phyloP scores from a whole-genome alignment of 2,113 vertebrate species.

The Ahaetulla prasina region DNA sequence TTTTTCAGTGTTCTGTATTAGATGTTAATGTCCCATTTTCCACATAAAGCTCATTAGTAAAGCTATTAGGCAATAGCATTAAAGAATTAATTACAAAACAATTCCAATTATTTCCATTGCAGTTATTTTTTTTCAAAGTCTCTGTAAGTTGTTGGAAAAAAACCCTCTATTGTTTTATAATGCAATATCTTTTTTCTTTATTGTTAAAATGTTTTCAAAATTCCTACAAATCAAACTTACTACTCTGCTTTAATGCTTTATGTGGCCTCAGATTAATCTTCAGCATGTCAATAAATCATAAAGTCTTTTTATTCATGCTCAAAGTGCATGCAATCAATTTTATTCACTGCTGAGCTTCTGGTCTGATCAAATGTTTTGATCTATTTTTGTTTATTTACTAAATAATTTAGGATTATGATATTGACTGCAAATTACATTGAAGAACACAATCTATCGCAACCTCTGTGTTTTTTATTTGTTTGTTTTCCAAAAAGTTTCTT shows the following conservation, averaged over 20 bases:
- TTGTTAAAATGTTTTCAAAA: conserved; percentile 30
- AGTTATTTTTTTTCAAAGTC: conserved; percentile 5
- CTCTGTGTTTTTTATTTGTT: conserved; percentile 54
- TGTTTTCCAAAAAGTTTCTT: conserved; percentile 26
- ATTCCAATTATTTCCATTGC: background rate
- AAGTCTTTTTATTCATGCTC: conserved; percentile 57
- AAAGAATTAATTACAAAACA: conserved; percentile 12
- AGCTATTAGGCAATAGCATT: background rate
- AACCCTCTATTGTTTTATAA: conserved; percentile 13
- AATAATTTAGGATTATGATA: conserved; percentile 59
- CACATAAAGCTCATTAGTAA: background rate
- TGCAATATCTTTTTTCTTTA: conserved; percentile 23
- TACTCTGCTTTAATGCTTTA: conserved; percentile 41
- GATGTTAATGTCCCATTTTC: background rate
- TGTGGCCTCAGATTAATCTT: conserved; percentile 59
- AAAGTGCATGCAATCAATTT: conserved; percentile 62
- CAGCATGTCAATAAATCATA: conserved; percentile 63
- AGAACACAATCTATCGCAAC: conserved; percentile 22
- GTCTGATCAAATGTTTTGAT: conserved; percentile 53
- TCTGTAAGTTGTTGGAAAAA: background rate
- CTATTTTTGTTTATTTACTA: conserved; percentile 55
- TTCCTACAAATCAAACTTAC: conserved; percentile 39
- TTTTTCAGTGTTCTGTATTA: background rate
- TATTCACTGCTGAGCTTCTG: conserved; percentile 54
- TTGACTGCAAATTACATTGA: conserved; percentile 54